These are phyloP conservation scores for Nasonovia ribisnigri DNA, from an alignment of 2,888 invertebrate species.

Conservation along the genomic window DNA sequence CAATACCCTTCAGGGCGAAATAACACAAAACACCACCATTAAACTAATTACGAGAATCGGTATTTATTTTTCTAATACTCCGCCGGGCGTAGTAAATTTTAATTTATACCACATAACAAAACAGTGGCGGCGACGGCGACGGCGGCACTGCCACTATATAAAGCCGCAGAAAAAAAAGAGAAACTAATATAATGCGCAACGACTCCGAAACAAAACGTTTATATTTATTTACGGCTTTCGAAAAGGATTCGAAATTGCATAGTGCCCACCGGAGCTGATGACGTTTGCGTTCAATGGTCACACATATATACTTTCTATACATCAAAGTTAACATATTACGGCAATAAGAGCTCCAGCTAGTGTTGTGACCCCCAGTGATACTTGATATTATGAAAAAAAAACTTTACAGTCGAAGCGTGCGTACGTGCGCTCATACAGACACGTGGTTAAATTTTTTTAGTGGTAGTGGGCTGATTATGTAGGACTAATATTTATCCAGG, in stretches of 20 bases:
- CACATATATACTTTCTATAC: neutral
- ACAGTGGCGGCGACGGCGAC: conserved; percentile 3
- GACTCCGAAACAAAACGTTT: conserved; percentile 38
- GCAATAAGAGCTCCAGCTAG: neutral
- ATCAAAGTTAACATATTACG: neutral
- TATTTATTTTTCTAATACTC: conserved; percentile 65
- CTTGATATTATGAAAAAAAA: neutral
- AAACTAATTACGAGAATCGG: conserved; percentile 63
- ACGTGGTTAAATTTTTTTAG: neutral
- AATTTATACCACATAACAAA: conserved; percentile 51
- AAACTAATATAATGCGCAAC: conserved; percentile 50
- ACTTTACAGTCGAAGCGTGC: neutral
- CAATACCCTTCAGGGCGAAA: conserved; percentile 53
- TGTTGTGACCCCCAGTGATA: neutral
- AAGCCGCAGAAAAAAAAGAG: conserved; percentile 24
- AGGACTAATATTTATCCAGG: neutral
- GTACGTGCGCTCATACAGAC: neutral
- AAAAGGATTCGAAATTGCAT: conserved; percentile 17
- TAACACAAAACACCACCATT: conserved; percentile 58
- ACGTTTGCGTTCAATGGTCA: neutral
- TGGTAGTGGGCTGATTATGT: neutral
- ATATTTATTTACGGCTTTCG: conserved; percentile 51
- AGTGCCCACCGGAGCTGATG: neutral
- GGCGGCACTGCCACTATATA: neutral
- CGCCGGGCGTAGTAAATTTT: conserved; percentile 57